A percentile compares a stretch with the other conserved stretches of the same genome.
Evolutionary conservation across 2,888 invertebrate genomes (phyloP).

Genomic region (Thecophora atra): DNA sequence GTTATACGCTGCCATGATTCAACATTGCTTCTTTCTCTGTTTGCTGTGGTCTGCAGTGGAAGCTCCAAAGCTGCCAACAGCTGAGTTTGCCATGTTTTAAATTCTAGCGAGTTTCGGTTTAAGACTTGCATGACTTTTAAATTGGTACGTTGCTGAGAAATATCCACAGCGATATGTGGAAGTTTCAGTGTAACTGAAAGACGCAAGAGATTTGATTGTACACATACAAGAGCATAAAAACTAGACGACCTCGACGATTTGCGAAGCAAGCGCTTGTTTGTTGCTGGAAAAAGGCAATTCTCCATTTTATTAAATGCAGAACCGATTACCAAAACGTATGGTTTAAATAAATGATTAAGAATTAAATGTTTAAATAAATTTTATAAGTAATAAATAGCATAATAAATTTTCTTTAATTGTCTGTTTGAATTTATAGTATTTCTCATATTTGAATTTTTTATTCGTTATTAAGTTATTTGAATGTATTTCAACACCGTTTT

Average conservation of each 20-base stretch:
- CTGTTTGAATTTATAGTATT: too few relatives aligned
- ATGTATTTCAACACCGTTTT: conserved; percentile 10
- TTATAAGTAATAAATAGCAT: too few relatives aligned
- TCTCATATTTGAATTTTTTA: not conserved
- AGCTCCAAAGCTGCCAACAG: conserved; percentile 17
- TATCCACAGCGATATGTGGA: conserved; percentile 35
- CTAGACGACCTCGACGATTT: conserved; percentile 60
- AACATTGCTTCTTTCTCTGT: not conserved
- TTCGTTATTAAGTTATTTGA: not conserved
- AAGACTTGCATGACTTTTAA: not conserved
- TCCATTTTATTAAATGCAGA: not conserved
- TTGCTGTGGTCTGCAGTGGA: not conserved
- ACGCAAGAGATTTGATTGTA: conserved; percentile 16
- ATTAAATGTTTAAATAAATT: not conserved
- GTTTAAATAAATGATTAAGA: too few relatives aligned
- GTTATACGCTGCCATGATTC: not conserved
- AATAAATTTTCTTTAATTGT: too few relatives aligned
- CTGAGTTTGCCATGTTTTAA: conserved; percentile 24
- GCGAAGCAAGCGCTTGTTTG: conserved; percentile 19
- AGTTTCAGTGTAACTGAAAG: conserved; percentile 42
- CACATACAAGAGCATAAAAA: conserved; percentile 53
- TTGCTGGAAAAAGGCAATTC: not conserved
- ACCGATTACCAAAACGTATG: not conserved
- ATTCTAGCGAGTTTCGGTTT: not conserved
- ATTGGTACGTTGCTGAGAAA: not conserved